phyloP scores from a whole-genome alignment of 2,797 vertebrate genomes.

The Antrozous pallidus region DNA sequence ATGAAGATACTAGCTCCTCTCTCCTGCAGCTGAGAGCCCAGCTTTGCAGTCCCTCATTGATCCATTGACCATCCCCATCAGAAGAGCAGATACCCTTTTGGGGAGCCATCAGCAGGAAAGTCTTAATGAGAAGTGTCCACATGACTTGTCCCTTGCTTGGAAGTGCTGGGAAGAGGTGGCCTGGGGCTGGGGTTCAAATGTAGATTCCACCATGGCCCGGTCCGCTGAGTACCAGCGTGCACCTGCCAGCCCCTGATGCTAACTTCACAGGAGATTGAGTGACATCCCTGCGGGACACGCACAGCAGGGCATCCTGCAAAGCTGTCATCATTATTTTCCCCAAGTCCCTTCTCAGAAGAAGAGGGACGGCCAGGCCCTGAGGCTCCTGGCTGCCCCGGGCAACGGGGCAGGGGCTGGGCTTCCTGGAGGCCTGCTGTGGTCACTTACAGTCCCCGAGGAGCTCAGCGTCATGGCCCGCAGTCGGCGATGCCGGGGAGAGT shows the following conservation, averaged over 20 bases:
- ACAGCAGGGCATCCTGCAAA: not conserved
- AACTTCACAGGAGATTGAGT: too few relatives aligned
- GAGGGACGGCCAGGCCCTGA: conserved; percentile 40
- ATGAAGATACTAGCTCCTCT: not conserved
- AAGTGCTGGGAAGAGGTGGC: not conserved
- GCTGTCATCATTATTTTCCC: not conserved
- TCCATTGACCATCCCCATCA: too few relatives aligned
- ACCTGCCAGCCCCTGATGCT: not conserved
- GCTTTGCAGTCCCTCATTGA: not conserved
- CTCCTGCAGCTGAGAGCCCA: not conserved
- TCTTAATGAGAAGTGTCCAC: not conserved
- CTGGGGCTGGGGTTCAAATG: not conserved
- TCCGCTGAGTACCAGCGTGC: not conserved
- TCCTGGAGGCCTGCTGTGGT: conserved; percentile 55
- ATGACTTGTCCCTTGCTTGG: not conserved
- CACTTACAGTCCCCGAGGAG: conserved; percentile 86
- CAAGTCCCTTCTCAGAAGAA: not conserved
- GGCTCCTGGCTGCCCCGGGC: not conserved
- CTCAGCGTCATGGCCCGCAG: conserved; percentile 81
- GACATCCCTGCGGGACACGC: not conserved
- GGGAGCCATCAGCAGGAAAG: not conserved
- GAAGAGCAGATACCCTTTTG: not conserved
- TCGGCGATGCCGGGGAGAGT: conserved; percentile 88
- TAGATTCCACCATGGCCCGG: not conserved
- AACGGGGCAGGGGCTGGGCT: conserved; percentile 66